A percentile compares a stretch with the other conserved stretches of the same genome.
Conservation (phyloP, 2,113 vertebrate species). For the Myocastor coypus region DNA sequence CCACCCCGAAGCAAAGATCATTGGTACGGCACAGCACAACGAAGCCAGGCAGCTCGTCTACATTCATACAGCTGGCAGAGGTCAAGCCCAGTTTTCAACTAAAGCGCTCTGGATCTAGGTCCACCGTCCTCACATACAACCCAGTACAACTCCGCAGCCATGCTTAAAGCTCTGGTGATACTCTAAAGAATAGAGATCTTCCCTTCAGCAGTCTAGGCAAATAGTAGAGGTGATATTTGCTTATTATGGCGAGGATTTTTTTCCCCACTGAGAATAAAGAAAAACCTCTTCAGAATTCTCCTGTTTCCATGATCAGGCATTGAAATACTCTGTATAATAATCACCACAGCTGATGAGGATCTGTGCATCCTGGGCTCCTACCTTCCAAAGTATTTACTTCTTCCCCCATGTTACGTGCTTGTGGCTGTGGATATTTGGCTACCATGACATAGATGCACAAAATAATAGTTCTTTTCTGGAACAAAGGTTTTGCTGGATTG, state of each 20-base stretch:
- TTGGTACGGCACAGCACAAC: background rate
- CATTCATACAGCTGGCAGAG: background rate
- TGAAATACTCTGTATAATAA: background rate
- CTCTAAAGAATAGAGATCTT: background rate
- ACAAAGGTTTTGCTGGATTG: background rate
- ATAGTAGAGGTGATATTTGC: background rate
- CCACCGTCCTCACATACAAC: background rate
- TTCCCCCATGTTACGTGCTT: background rate
- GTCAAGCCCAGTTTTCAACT: background rate
- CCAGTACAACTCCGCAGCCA: background rate
- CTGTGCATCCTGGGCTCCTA: background rate
- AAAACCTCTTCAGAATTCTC: background rate
- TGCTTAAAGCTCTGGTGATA: background rate
- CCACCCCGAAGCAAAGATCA: constrained; percentile 4
- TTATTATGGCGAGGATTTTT: background rate
- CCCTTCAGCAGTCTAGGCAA: background rate
- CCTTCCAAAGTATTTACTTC: background rate
- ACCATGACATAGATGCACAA: background rate
- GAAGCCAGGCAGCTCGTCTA: background rate
- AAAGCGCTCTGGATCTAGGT: background rate
- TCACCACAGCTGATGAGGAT: background rate
- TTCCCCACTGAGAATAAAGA: background rate
- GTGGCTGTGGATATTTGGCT: background rate
- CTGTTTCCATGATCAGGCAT: background rate
- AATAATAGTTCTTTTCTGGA: background rate